Evolutionary conservation across 64 coral and sea anemone genomes (phyloP).

Genomic region (Orbicella faveolata): DNA sequence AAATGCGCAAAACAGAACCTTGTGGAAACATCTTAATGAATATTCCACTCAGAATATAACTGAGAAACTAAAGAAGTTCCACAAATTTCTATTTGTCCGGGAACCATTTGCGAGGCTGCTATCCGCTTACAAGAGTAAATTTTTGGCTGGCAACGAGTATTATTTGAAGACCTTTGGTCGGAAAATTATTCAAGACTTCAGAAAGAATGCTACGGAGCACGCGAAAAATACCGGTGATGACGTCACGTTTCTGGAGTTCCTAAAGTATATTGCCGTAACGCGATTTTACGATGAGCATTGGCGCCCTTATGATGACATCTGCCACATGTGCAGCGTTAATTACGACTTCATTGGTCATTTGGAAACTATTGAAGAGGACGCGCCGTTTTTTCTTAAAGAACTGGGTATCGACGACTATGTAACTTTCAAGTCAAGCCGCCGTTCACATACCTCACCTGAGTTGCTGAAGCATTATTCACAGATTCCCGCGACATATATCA

Average conservation of each 20-base stretch:
- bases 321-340: neutral
- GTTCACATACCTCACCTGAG: neutral
- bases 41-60: neutral
- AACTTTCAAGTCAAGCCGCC: neutral
- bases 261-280: neutral
- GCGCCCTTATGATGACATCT: neutral
- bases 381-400: neutral
- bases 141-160: neutral
- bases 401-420: neutral
- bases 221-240: neutral
- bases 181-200: constrained; percentile 21
- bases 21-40: neutral
- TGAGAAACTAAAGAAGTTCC: neutral
- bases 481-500: neutral
- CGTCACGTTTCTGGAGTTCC: constrained; percentile 15
- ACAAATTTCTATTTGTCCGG: constrained; percentile 22
- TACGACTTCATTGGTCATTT: constrained; percentile 32
- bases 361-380: constrained; percentile 17
- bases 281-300: neutral
- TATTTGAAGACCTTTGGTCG: neutral
- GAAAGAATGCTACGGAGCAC: neutral
- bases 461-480: constrained; percentile 6
- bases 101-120: constrained; percentile 11
- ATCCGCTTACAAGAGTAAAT: constrained; percentile 33
- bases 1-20: neutral